Evolutionary conservation across 64 coral and sea anemone species (phyloP), one percentile per base, ranked within the genome.

Genomic region (Montipora foliosa): DNA sequence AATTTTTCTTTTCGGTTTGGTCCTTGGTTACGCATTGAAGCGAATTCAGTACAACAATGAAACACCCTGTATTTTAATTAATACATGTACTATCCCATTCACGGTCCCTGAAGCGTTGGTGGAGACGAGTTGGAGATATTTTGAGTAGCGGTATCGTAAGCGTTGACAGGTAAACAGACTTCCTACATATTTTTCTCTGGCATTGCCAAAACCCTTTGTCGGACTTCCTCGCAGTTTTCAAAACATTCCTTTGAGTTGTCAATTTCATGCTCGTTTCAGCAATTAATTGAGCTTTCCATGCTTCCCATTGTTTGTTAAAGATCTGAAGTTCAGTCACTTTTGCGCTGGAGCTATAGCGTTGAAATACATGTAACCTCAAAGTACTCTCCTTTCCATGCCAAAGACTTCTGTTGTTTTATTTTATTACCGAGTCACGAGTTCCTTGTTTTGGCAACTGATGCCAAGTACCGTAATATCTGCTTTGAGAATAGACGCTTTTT

Each of bases 1-100:
- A 50, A 16, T 69, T 76, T 44, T 76, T 11, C 9, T 78, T 86
- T 71, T 71, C 66, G 82, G 72, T 22, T 86, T 86, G 82, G 82
- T 72, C 16, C 66, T 71, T 86, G 46, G 82, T 72, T 49, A 72
- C 82, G 48, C 16, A 44, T 25, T 86, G 64, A 71, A 72, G 82
- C 82, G 64, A 86, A 6, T 71, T 86, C 6, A 72, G 71, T 86
- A 51, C 67, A 13, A 51, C 45, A 86, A 72, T 64, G 8, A 49
- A 72, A 14, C 4, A 8, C 47, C 47, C 45, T 44, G 9, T 72
- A 8, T 44, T 15, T 44, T 46, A 45, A 17, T 37, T 37, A 37
- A 37, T 2, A 37, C 37, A 37, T 37, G 37, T 37, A 37, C 37
- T 37, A 2, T 82, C 50, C 53, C 6, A 59, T 22, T 64, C 24